Percentiles rank a stretch among this genome's conserved stretches.
Evolutionary conservation across 2,797 vertebrate genomes (phyloP).

Genomic region (Sebastes variabilis): DNA sequence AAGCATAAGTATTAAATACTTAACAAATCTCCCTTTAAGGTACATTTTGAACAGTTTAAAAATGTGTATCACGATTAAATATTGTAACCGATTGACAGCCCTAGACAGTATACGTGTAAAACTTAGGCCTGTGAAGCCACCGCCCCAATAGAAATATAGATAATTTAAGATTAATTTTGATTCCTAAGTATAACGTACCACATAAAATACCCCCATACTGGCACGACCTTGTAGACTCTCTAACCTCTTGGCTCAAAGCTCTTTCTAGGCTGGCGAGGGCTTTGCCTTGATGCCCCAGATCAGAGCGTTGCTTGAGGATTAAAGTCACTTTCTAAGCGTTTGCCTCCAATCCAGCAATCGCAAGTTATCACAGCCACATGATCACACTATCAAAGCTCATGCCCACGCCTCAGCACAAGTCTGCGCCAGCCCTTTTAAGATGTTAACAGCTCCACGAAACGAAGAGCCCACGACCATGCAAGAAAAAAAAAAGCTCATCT

Average conservation of each 20-base stretch:
- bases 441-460: slow-evolving; percentile 26
- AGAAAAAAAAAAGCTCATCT: slow-evolving; percentile 8
- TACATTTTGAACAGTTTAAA: too few species aligned
- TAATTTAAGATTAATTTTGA: background rate
- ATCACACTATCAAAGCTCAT: slow-evolving; percentile 62
- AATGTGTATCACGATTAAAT: too few species aligned
- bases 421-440: slow-evolving; percentile 32
- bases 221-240: background rate
- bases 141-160: background rate
- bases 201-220: background rate
- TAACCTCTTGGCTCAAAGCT: slow-evolving; percentile 1
- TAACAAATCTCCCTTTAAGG: too few species aligned
- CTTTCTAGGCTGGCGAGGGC: slow-evolving; percentile 12
- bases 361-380: slow-evolving; percentile 48
- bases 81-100: too few species aligned
- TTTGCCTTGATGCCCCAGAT: slow-evolving; percentile 37
- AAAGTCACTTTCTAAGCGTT: slow-evolving; percentile 52
- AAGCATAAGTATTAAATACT: too few species aligned
- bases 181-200: background rate
- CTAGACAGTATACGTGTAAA: background rate
- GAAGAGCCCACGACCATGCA: slow-evolving; percentile 7
- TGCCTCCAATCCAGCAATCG: slow-evolving; percentile 42
- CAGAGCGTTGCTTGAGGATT: slow-evolving; percentile 55
- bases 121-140: background rate
- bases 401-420: slow-evolving; percentile 17